Evolutionary conservation across 2,888 invertebrate species (phyloP).

Genomic region (Macrophya alboannulata): DNA sequence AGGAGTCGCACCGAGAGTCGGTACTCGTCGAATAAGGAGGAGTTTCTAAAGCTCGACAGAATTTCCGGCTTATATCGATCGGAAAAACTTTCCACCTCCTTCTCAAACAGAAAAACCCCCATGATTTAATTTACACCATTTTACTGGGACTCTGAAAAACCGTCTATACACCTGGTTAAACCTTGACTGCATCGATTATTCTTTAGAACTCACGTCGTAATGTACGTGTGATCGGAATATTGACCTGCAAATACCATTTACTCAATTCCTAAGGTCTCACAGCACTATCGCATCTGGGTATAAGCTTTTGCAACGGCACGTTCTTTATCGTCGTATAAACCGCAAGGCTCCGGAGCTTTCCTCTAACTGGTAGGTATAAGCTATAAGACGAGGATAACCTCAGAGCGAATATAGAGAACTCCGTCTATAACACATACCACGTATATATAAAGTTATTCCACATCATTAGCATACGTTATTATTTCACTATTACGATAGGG

Average conservation of each 20-base stretch:
- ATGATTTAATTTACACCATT: slow-evolving; percentile 34
- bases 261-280: slow-evolving; percentile 25
- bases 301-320: neutral
- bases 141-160: neutral
- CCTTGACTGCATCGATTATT: slow-evolving; percentile 2
- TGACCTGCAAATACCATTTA: slow-evolving; percentile 33
- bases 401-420: neutral
- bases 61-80: slow-evolving; percentile 30
- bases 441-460: neutral
- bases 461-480: slow-evolving; percentile 27
- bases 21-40: slow-evolving; percentile 6
- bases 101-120: neutral
- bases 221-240: slow-evolving; percentile 44
- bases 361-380: neutral
- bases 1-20: slow-evolving; percentile 13
- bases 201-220: slow-evolving; percentile 9
- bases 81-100: neutral
- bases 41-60: slow-evolving; percentile 18
- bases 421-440: too few species aligned
- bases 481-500: slow-evolving; percentile 18
- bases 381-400: neutral
- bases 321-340: slow-evolving; percentile 27
- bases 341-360: neutral
- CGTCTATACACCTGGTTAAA: neutral
- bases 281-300: neutral